Evolutionary conservation across 2,888 invertebrate genomes (phyloP).

Genomic region (Synergus laeviventris): DNA sequence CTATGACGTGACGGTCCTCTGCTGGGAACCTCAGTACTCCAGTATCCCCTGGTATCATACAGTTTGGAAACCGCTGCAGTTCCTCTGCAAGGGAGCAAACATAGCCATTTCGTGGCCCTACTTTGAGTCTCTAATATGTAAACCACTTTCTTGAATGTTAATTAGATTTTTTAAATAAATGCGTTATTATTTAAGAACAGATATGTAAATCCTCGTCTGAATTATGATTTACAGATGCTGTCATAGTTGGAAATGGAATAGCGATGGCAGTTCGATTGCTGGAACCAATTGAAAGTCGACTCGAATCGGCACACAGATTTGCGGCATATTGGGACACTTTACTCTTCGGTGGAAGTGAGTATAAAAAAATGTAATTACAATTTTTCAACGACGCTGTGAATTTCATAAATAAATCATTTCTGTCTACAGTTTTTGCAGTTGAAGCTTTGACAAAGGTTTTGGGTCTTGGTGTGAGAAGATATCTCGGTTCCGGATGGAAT

Average conservation of each 20-base stretch:
- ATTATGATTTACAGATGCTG: constrained; percentile 78
- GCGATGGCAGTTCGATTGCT: constrained; percentile 85
- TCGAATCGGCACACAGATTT: constrained; percentile 81
- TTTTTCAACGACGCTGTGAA: too few relatives aligned
- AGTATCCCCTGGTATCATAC: constrained; percentile 86
- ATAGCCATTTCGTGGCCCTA: constrained; percentile 83
- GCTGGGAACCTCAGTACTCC: constrained; percentile 85
- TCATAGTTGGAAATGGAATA: constrained; percentile 85
- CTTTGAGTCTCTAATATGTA: constrained; percentile 85
- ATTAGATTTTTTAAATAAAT: neutral
- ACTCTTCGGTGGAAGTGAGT: constrained; percentile 83
- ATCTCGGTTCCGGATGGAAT: constrained; percentile 91
- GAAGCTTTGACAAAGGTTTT: constrained; percentile 86
- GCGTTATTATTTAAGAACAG: neutral
- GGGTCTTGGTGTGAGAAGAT: constrained; percentile 84
- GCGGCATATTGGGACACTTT: constrained; percentile 88
- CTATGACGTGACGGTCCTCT: constrained; percentile 84
- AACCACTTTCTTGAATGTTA: constrained; percentile 70
- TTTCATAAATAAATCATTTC: constrained; percentile 29
- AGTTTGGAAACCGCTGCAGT: constrained; percentile 80
- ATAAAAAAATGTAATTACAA: constrained; percentile 7
- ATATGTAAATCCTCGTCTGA: constrained; percentile 9
- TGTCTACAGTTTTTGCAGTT: constrained; percentile 83
- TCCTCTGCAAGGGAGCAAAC: constrained; percentile 80
- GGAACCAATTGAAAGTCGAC: constrained; percentile 79